Evolutionary conservation across 1,140 invertebrate species (phyloP).

Genomic region (Adelges cooleyi): DNA sequence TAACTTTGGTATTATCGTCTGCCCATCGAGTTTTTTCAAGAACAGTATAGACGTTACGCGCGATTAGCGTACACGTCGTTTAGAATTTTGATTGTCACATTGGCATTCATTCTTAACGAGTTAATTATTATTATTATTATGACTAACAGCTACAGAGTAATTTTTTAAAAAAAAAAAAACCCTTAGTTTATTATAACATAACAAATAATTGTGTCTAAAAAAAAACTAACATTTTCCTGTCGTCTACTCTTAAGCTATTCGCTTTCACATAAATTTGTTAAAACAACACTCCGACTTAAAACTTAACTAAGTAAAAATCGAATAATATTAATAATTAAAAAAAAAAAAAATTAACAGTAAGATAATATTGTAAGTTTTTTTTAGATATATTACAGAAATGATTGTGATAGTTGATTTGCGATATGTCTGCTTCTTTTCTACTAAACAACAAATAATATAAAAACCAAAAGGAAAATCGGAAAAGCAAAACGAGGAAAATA

Average conservation of each 20-base stretch:
- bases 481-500: slow-evolving; percentile 1
- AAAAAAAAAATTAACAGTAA: slow-evolving; percentile 24
- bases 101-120: slow-evolving; percentile 23
- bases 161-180: neutral
- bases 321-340: neutral
- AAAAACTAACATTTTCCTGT: neutral
- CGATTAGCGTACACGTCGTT: slow-evolving; percentile 11
- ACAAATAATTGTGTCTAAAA: too few relatives aligned
- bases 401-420: slow-evolving; percentile 23
- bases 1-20: neutral
- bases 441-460: neutral
- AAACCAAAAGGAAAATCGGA: neutral
- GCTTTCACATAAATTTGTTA: slow-evolving; percentile 1
- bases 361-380: neutral
- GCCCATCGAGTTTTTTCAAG: neutral
- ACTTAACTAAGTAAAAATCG: neutral
- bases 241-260: slow-evolving; percentile 4
- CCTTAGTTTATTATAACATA: too few relatives aligned
- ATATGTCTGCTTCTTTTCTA: slow-evolving; percentile 22
- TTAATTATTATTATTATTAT: neutral
- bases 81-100: slow-evolving; percentile 29
- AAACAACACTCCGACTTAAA: slow-evolving; percentile 4
- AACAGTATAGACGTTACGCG: slow-evolving; percentile 15
- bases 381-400: slow-evolving; percentile 18
- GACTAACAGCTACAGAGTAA: slow-evolving; percentile 7